These are phyloP conservation scores for Trachelus iudaicus DNA, from an alignment of 2,888 invertebrate species.

Conservation along the genomic window DNA sequence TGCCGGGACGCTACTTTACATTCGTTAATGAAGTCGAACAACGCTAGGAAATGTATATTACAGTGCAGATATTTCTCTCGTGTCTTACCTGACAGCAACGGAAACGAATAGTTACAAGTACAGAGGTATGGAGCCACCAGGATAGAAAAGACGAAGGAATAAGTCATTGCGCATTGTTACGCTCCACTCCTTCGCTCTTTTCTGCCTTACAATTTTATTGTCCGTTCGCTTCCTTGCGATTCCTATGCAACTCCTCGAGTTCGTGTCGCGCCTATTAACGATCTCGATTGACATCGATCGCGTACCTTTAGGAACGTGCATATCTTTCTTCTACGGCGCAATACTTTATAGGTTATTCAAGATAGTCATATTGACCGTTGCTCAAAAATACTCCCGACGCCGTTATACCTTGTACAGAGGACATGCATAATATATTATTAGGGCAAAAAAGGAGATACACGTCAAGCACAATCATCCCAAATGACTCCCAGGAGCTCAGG, in stretches of 20 bases:
- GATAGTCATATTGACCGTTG: not conserved
- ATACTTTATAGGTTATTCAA: not conserved
- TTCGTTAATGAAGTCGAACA: not conserved
- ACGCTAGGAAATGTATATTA: not conserved
- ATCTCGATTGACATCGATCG: not conserved
- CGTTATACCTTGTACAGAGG: not conserved
- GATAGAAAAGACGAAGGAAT: not conserved
- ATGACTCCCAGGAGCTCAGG: not conserved
- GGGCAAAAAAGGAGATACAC: not conserved
- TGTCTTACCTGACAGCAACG: not conserved
- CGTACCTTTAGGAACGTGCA: not conserved
- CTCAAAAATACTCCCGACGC: not conserved
- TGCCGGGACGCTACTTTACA: not conserved
- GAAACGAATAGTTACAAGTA: not conserved
- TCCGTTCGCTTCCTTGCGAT: not conserved
- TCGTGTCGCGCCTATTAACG: not conserved
- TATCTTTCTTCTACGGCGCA: not conserved
- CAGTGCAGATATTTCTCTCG: not conserved
- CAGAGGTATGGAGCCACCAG: not conserved
- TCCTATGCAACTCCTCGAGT: not conserved
- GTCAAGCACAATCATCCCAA: not conserved
- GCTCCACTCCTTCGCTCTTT: not conserved
- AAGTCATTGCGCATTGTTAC: not conserved
- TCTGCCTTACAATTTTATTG: not conserved
- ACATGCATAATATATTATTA: not conserved